phyloP scores from a whole-genome alignment of 2,113 vertebrate genomes.

The Leucosticte australis region DNA sequence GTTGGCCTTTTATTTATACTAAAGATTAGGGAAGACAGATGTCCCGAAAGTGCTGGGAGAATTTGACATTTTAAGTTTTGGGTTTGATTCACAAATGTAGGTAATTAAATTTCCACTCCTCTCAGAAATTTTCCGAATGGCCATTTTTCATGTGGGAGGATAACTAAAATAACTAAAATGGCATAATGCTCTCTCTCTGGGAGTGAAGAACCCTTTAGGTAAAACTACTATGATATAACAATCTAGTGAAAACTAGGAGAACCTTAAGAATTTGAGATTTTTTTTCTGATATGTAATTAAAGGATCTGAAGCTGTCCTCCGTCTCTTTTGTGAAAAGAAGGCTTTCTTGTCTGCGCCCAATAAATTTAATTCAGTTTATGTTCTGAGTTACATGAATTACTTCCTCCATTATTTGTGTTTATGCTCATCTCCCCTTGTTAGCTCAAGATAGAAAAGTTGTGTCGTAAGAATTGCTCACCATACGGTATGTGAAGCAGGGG shows the following conservation, averaged over 20 bases:
- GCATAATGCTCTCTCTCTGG: background rate
- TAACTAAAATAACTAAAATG: background rate
- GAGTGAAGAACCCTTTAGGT: background rate
- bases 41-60: background rate
- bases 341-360: rapidly evolving
- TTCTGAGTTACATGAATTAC: background rate
- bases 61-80: background rate
- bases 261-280: background rate
- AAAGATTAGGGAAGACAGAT: background rate
- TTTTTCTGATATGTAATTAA: background rate
- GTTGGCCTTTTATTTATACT: background rate
- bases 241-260: background rate
- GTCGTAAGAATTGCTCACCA: rapidly evolving
- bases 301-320: background rate
- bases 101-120: background rate
- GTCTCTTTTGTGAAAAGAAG: background rate
- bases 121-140: rapidly evolving
- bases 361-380: background rate
- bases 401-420: background rate
- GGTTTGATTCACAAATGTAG: background rate
- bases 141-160: background rate
- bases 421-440: background rate
- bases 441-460: background rate
- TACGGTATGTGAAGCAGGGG: background rate
- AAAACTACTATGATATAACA: background rate